phyloP scores from a whole-genome alignment of 1,140 invertebrate genomes.

The Proales similis region DNA sequence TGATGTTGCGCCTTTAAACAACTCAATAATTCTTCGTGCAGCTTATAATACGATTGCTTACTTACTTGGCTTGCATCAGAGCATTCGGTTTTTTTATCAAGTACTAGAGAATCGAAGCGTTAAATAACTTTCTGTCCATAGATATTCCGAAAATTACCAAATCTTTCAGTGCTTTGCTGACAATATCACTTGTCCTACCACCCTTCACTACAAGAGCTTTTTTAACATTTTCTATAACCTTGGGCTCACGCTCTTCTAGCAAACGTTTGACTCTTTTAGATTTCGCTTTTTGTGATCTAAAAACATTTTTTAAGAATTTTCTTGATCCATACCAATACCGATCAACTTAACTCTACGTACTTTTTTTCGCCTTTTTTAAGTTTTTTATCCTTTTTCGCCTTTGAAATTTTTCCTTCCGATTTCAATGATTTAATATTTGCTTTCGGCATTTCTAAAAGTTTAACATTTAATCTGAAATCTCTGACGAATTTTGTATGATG shows the following conservation, averaged over 20 bases:
- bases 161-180: constrained; percentile 73
- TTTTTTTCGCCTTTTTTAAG: too few species aligned
- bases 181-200: constrained; percentile 68
- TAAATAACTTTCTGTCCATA: neutral
- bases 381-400: too few species aligned
- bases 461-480: too few species aligned
- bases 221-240: constrained; percentile 80
- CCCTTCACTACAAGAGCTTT: constrained; percentile 76
- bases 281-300: constrained; percentile 68
- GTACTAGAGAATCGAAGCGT: constrained; percentile 55
- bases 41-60: constrained; percentile 2
- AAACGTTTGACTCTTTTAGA: constrained; percentile 78
- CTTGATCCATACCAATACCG: neutral
- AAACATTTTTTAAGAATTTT: constrained; percentile 43
- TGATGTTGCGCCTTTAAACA: constrained; percentile 50
- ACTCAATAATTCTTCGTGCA: constrained; percentile 1
- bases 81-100: constrained; percentile 76
- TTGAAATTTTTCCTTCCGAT: too few species aligned
- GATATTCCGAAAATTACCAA: constrained; percentile 59
- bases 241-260: constrained; percentile 70
- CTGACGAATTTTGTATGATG: too few species aligned
- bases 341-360: too few species aligned
- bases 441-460: too few species aligned
- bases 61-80: constrained; percentile 62
- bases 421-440: too few species aligned